Conservation (phyloP, 2,888 invertebrate genomes). For the Callimorpha dominula region DNA sequence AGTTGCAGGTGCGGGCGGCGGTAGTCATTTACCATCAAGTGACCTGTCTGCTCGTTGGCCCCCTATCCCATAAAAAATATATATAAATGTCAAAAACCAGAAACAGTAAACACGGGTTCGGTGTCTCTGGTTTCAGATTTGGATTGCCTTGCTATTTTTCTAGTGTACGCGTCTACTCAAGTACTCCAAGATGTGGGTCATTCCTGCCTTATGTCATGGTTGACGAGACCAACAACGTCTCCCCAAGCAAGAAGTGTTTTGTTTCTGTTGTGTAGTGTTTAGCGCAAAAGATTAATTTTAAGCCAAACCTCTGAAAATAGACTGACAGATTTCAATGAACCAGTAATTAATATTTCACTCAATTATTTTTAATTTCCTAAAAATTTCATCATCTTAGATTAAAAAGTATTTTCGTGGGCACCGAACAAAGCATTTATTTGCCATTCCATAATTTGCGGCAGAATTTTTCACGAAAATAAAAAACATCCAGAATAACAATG, state of each 20-base stretch:
- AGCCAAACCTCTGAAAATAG: not conserved
- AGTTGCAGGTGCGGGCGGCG: too few species aligned
- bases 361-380: not conserved
- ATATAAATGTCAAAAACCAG: too few species aligned
- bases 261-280: not conserved
- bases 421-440: not conserved
- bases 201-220: not conserved
- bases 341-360: not conserved
- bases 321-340: not conserved
- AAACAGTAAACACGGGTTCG: too few species aligned
- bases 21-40: too few species aligned
- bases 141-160: too few species aligned
- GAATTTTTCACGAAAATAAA: conserved; percentile 31
- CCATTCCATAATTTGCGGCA: not conserved
- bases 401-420: conserved; percentile 4
- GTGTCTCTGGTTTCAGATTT: too few species aligned
- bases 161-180: not conserved
- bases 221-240: not conserved
- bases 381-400: not conserved
- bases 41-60: too few species aligned
- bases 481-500: conserved; percentile 29
- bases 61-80: too few species aligned
- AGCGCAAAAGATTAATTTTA: not conserved
- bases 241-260: not conserved
- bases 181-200: not conserved